phyloP scores from a whole-genome alignment of 1,140 invertebrate genomes.

The Drosophila tsacasi region DNA sequence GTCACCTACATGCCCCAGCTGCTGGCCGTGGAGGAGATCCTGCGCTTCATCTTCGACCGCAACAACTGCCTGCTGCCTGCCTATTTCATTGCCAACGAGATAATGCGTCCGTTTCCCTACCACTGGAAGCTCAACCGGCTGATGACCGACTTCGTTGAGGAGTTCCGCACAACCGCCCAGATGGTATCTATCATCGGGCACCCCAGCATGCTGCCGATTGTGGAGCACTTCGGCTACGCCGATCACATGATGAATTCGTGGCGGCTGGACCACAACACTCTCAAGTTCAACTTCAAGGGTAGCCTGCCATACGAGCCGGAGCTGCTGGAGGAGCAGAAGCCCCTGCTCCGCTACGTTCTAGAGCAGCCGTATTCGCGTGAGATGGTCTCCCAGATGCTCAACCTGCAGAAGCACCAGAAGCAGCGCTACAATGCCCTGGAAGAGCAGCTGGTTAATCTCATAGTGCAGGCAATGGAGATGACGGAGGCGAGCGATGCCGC shows the following conservation, averaged over 20 bases:
- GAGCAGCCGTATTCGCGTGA: conserved; percentile 98
- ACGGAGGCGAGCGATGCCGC: conserved; percentile 89
- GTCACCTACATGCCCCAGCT: conserved; percentile 92
- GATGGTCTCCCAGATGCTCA: conserved; percentile 97
- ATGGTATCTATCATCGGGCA: conserved; percentile 97
- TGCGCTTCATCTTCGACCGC: conserved; percentile 96
- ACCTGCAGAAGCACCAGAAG: conserved; percentile 93
- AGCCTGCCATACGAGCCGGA: conserved; percentile 96
- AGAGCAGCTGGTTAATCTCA: conserved; percentile 96
- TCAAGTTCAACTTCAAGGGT: conserved; percentile 96
- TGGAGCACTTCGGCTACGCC: conserved; percentile 95
- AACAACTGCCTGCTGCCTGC: conserved; percentile 96
- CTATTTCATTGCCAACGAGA: conserved; percentile 97
- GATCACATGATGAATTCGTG: conserved; percentile 96
- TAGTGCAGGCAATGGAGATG: conserved; percentile 96
- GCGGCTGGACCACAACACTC: conserved; percentile 94
- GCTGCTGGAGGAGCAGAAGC: conserved; percentile 95
- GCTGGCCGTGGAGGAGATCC: conserved; percentile 91
- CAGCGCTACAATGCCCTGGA: conserved; percentile 95
- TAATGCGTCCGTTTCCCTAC: conserved; percentile 95
- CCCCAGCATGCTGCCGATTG: conserved; percentile 95
- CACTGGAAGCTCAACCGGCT: conserved; percentile 96
- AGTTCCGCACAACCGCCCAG: conserved; percentile 95
- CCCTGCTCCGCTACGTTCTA: conserved; percentile 94
- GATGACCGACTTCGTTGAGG: conserved; percentile 95